A percentile compares a stretch with the other conserved stretches of the same genome.
These are phyloP conservation scores for Liodrosophila aerea DNA, from an alignment of 2,888 invertebrate genomes.

Conservation along the genomic window DNA sequence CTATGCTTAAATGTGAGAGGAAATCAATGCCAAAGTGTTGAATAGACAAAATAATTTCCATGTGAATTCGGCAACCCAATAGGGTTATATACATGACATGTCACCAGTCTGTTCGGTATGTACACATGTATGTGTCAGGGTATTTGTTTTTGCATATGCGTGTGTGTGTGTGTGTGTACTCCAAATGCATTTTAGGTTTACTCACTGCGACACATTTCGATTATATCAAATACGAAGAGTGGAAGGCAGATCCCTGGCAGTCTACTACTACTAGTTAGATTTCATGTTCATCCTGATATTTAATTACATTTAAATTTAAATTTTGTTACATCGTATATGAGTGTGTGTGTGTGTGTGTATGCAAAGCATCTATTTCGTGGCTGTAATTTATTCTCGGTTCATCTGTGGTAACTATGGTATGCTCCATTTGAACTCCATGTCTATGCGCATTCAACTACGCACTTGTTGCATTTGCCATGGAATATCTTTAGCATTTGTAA, in stretches of 20 bases:
- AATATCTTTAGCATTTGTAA: too few relatives aligned
- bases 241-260: slow-evolving; percentile 3
- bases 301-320: slow-evolving; percentile 76
- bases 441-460: not conserved
- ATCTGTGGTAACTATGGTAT: slow-evolving; percentile 30
- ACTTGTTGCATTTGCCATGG: slow-evolving; percentile 32
- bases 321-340: slow-evolving; percentile 55
- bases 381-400: slow-evolving; percentile 46
- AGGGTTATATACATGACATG: not conserved
- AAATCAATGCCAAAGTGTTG: slow-evolving; percentile 55
- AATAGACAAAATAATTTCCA: slow-evolving; percentile 59
- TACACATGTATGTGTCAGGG: not conserved
- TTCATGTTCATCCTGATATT: slow-evolving; percentile 62
- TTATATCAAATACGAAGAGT: slow-evolving; percentile 34
- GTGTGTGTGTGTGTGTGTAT: slow-evolving; percentile 11
- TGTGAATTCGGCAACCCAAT: slow-evolving; percentile 36
- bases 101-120: slow-evolving; percentile 4
- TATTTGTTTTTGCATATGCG: too few relatives aligned
- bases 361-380: slow-evolving; percentile 36
- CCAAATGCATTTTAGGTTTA: slow-evolving; percentile 68
- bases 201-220: slow-evolving; percentile 66
- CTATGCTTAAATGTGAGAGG: not conserved
- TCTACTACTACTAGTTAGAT: slow-evolving; percentile 40
- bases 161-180: slow-evolving; percentile 21
- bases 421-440: slow-evolving; percentile 7